These are phyloP conservation scores for Petaurus breviceps DNA, from an alignment of 2,113 vertebrate genomes.

Conservation along the genomic window DNA sequence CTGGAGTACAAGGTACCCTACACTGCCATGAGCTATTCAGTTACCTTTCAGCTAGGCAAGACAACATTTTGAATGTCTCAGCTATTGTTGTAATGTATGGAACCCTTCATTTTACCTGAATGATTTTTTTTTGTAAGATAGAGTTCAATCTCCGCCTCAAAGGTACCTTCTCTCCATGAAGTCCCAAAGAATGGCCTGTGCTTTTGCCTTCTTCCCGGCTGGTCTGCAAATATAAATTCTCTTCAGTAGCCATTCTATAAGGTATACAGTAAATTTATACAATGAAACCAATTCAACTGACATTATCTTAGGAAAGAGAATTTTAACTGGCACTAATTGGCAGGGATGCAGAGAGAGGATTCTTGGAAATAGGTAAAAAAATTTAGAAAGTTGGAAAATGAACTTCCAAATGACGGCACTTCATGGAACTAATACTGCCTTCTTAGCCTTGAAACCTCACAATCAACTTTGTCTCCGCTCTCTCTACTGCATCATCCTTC, in stretches of 20 bases:
- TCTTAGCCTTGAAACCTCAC: background rate
- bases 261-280: background rate
- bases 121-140: constrained; percentile 52
- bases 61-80: constrained; percentile 48
- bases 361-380: background rate
- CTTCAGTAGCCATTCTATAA: constrained; percentile 1
- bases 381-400: background rate
- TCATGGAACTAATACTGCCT: background rate
- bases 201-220: background rate
- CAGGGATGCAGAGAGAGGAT: constrained; percentile 2
- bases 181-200: background rate
- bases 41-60: constrained; percentile 50
- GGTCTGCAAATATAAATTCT: constrained; percentile 51
- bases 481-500: background rate
- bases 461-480: background rate
- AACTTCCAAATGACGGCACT: background rate
- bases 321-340: background rate
- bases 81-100: constrained; percentile 59
- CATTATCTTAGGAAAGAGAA: constrained; percentile 16
- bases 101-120: constrained; percentile 58
- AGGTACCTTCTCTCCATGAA: background rate
- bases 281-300: constrained; percentile 27
- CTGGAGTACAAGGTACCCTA: constrained; percentile 61
- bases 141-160: constrained; percentile 1
- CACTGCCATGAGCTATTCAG: constrained; percentile 51